Evolutionary conservation across 2,888 invertebrate genomes (phyloP).

Genomic region (Parnassius glacialis): DNA sequence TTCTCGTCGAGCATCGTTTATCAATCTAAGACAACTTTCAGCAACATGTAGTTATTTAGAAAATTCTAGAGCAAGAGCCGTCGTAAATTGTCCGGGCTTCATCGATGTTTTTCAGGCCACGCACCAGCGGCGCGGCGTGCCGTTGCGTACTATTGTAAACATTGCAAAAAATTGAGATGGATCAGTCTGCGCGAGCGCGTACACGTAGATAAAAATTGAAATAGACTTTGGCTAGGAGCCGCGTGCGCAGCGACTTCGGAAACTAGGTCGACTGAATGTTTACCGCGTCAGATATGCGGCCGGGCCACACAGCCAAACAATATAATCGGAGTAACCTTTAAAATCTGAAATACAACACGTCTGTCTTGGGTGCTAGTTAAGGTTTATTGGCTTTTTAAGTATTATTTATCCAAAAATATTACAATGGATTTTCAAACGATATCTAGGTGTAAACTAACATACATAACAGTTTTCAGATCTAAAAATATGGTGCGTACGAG

Average conservation of each 20-base stretch:
- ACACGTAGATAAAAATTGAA: slow-evolving; percentile 67
- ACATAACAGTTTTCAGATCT: too few relatives aligned
- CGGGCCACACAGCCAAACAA: slow-evolving; percentile 7
- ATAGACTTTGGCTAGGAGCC: slow-evolving; percentile 73
- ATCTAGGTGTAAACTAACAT: neutral
- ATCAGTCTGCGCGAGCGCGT: slow-evolving; percentile 52
- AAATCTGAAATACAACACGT: slow-evolving; percentile 13
- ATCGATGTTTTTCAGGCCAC: slow-evolving; percentile 16
- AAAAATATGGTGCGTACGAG: too few relatives aligned
- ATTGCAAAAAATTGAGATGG: slow-evolving; percentile 60
- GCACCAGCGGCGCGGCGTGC: slow-evolving; percentile 33
- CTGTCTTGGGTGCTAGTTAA: neutral
- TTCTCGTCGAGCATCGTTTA: too few relatives aligned
- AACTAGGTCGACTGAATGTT: slow-evolving; percentile 69
- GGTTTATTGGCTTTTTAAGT: too few relatives aligned
- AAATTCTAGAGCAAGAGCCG: slow-evolving; percentile 8
- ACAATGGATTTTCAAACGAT: too few relatives aligned
- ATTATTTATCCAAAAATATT: too few relatives aligned
- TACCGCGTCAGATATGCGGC: slow-evolving; percentile 65
- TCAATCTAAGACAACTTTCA: neutral
- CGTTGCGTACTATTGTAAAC: slow-evolving; percentile 49
- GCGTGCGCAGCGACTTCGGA: slow-evolving; percentile 55
- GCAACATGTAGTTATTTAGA: slow-evolving; percentile 8
- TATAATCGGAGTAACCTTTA: slow-evolving; percentile 16
- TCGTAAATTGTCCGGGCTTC: slow-evolving; percentile 3